Evolutionary conservation across 2,113 vertebrate species (phyloP), one percentile per base, ranked within the genome.

Genomic region (Nestor notabilis): DNA sequence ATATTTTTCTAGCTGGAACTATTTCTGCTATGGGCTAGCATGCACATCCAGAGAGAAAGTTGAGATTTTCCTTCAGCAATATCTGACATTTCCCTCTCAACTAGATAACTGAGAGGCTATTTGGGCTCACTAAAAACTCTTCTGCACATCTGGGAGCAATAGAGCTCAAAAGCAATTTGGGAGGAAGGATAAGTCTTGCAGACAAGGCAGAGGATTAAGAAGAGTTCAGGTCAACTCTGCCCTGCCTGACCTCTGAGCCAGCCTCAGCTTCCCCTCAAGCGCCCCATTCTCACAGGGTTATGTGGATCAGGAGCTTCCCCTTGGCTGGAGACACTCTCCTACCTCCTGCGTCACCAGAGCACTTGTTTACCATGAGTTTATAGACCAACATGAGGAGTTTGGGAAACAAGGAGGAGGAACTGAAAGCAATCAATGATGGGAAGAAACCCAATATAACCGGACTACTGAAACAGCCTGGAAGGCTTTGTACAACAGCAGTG

Each of bases 1-100:
- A 71, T 95, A 79, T 93, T 96, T 94, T 93, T 83, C 78, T 90
- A 65, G 75, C 71, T 95, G 50, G 43, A 92, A 83, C 66, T 94
- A 61, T 87, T 96, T 91, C 55, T 94, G 71, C 86, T 92, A 19
- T 63, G 69, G 55, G 85, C 65, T 83, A 70, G 19, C 53, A 53
- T 52, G 43, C 60, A 81, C 71, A 70, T 66, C 43, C 16, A 68
- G 80, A 87, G 69, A 89, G 49, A 89, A 81, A 87, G 68, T 71
- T 91, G 60, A 89, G 81, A 55, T 84, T 89, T 89, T 94, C 83
- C 61, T 95, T 47, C 83, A 90, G 92, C 83, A 83, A n/a, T 92
- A 78, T 35, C 43, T 90, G 84, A 90, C 79, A 92, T 93, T 90
- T 83, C 35, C 52, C 41, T 90, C 79, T 94, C 80, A 85, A 60